Evolutionary conservation across 2,888 invertebrate species (phyloP).

Genomic region (Nephrotoma appendiculata): DNA sequence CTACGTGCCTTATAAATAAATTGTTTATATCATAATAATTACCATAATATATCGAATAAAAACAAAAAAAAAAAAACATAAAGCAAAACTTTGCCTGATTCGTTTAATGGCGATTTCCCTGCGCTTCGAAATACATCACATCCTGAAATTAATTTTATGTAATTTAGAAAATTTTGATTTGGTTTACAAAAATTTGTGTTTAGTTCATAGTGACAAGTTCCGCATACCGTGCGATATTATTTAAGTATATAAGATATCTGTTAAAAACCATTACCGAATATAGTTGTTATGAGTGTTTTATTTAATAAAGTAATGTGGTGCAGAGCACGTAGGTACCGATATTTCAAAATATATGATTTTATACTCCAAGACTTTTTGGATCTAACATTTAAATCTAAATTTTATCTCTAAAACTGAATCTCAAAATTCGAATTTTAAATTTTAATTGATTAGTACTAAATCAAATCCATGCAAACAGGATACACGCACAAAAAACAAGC

Average conservation of each 20-base stretch:
- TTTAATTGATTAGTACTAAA: neutral
- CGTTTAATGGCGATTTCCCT: neutral
- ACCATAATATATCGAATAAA: neutral
- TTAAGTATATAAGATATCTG: neutral
- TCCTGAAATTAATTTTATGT: neutral
- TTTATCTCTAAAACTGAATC: too few relatives aligned
- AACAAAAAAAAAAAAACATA: neutral
- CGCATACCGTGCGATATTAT: neutral
- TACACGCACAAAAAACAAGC: neutral
- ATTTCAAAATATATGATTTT: too few relatives aligned
- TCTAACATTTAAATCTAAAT: too few relatives aligned
- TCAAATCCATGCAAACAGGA: neutral
- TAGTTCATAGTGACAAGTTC: neutral
- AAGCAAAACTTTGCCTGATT: neutral
- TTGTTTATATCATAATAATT: neutral
- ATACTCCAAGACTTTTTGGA: too few relatives aligned
- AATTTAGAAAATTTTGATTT: neutral
- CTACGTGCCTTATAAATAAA: neutral
- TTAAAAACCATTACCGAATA: neutral
- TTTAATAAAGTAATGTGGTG: neutral
- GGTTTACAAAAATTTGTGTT: neutral
- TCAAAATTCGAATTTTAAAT: too few relatives aligned
- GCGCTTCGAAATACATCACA: neutral
- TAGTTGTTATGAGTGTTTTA: neutral
- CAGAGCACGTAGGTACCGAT: too few relatives aligned